Evolutionary conservation across 2,113 vertebrate species (phyloP).

Genomic region (Thunnus maccoyii): DNA sequence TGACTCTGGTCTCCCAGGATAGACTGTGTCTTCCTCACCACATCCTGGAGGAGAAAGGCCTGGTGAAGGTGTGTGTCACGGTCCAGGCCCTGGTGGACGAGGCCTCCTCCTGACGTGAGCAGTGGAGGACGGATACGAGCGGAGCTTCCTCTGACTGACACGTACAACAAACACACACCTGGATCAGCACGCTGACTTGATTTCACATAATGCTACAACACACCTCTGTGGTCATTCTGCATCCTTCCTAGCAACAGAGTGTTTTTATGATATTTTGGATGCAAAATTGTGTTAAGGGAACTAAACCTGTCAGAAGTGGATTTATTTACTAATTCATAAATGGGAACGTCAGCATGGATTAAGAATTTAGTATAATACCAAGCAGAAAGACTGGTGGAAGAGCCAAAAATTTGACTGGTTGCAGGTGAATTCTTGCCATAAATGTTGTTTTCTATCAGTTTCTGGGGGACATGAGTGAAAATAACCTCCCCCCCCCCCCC

Average conservation of each 20-base stretch:
- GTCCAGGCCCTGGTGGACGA: slow-evolving; percentile 94
- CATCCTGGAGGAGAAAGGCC: slow-evolving; percentile 96
- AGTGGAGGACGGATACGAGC: neutral
- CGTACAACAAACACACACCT: slow-evolving; percentile 27
- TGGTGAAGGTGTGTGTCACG: slow-evolving; percentile 92
- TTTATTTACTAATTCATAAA: neutral
- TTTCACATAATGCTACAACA: neutral
- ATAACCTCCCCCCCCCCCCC: neutral
- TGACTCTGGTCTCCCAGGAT: slow-evolving; percentile 85
- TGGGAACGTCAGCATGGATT: neutral
- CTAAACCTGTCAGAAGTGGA: neutral
- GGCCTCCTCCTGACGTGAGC: slow-evolving; percentile 86
- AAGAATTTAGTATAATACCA: neutral
- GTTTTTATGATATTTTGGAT: slow-evolving; percentile 8
- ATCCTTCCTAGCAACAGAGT: neutral
- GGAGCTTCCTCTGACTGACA: slow-evolving; percentile 10
- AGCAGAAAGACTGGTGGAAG: neutral
- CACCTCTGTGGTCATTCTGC: slow-evolving; percentile 8
- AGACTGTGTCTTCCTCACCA: slow-evolving; percentile 97
- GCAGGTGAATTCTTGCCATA: neutral
- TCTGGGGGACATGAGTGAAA: neutral
- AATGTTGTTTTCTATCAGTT: neutral
- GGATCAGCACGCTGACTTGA: neutral
- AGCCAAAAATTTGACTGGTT: neutral
- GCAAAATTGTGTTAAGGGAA: slow-evolving; percentile 27